Conservation (phyloP, 2,888 invertebrate species). For the Agrotis segetum region DNA sequence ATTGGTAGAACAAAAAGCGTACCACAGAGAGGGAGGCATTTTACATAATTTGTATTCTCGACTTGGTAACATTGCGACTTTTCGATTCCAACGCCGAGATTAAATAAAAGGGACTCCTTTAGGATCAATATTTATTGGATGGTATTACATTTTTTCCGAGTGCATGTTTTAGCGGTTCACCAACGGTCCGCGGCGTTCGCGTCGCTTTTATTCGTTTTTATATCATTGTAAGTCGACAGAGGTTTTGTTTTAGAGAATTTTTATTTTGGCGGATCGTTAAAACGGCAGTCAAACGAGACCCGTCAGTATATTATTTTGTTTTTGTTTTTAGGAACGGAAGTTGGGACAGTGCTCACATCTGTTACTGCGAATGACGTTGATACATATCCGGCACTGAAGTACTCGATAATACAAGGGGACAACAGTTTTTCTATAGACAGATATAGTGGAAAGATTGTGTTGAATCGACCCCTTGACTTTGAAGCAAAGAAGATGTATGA, state of each 20-base stretch:
- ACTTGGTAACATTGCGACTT: conserved; percentile 85
- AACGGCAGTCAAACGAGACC: conserved; percentile 79
- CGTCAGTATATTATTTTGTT: conserved; percentile 73
- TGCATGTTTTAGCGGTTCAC: conserved; percentile 88
- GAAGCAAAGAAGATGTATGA: conserved; percentile 94
- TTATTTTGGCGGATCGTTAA: conserved; percentile 79
- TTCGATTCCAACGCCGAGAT: conserved; percentile 88
- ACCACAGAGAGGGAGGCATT: conserved; percentile 86
- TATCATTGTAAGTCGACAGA: conserved; percentile 86
- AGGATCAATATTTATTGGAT: conserved; percentile 90
- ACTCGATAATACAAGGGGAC: conserved; percentile 93
- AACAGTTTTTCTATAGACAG: conserved; percentile 97
- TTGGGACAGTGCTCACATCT: conserved; percentile 96
- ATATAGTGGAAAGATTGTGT: conserved; percentile 97
- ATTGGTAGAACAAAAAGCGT: conserved; percentile 88
- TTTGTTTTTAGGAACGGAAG: conserved; percentile 92
- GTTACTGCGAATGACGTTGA: conserved; percentile 99
- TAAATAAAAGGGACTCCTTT: conserved; percentile 89
- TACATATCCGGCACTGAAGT: conserved; percentile 97
- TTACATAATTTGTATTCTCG: conserved; percentile 90
- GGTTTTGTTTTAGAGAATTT: conserved; percentile 71
- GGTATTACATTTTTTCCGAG: conserved; percentile 89
- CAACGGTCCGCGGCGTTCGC: conserved; percentile 81
- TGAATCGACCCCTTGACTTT: conserved; percentile 95
- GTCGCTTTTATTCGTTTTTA: conserved; percentile 80